phyloP scores from a whole-genome alignment of 1,140 invertebrate species.

The Bombus picipes region DNA sequence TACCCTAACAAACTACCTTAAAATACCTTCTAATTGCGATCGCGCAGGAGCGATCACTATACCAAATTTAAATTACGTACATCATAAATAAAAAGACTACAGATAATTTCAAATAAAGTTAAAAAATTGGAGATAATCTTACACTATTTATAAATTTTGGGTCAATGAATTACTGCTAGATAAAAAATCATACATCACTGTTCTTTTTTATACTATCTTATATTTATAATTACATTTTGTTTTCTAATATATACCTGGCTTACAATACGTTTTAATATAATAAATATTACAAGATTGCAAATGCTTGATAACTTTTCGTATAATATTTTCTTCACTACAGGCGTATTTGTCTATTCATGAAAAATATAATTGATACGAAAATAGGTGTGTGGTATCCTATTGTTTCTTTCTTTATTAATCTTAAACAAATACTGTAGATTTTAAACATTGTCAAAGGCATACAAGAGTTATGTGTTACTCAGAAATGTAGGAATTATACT shows the following conservation, averaged over 20 bases:
- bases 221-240: constrained; percentile 19
- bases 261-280: constrained; percentile 23
- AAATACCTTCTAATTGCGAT: no score
- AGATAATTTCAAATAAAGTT: background rate
- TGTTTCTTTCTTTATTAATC: constrained; percentile 7
- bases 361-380: constrained; percentile 35
- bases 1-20: no score
- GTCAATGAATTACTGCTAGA: background rate
- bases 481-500: constrained; percentile 1
- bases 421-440: constrained; percentile 27
- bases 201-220: background rate
- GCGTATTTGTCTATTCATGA: constrained; percentile 12
- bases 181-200: background rate
- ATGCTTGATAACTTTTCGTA: background rate
- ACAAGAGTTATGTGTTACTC: background rate
- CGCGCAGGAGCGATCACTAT: no score
- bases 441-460: constrained; percentile 25
- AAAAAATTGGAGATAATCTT: background rate
- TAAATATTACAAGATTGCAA: constrained; percentile 30
- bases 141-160: background rate
- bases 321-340: background rate
- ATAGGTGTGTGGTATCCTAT: constrained; percentile 22
- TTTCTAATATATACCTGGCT: background rate
- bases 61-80: no score
- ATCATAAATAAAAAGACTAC: background rate